Conservation (phyloP, 2,113 vertebrate species). For the Pyxicephalus adspersus region DNA sequence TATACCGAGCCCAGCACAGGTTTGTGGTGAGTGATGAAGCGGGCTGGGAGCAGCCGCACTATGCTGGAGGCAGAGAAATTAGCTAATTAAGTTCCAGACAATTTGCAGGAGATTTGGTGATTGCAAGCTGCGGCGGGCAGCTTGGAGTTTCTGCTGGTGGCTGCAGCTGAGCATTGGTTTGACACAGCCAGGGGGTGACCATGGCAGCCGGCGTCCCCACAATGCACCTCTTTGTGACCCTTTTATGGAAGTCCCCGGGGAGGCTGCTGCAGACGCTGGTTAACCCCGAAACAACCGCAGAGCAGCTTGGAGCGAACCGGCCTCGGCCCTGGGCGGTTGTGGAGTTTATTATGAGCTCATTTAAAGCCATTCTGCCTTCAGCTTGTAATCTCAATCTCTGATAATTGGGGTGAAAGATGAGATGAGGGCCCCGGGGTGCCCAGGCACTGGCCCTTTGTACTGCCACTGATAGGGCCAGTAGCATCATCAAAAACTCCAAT, state of each 20-base stretch:
- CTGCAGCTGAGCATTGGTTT: not conserved
- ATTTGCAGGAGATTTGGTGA: conserved; percentile 42
- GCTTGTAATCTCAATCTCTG: not conserved
- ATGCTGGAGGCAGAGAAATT: conserved; percentile 31
- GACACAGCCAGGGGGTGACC: not conserved
- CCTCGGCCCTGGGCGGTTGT: not conserved
- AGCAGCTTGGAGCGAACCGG: not conserved
- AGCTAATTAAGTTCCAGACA: conserved; percentile 41
- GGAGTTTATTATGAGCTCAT: not conserved
- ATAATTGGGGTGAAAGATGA: conserved; percentile 9
- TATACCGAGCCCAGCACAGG: not conserved
- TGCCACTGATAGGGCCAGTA: too few species aligned
- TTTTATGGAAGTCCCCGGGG: not conserved
- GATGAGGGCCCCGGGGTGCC: not conserved
- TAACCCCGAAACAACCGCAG: not conserved
- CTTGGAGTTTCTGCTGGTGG: not conserved
- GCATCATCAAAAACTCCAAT: too few species aligned
- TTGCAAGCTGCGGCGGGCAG: not conserved
- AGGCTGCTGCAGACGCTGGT: not conserved
- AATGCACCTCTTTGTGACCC: not conserved
- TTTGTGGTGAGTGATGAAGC: not conserved
- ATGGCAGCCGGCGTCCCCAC: not conserved
- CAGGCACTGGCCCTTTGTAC: too few species aligned
- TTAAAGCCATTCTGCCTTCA: not conserved
- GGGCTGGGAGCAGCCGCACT: not conserved